Base-by-base conservation (phyloP, 2,888 invertebrate genomes). In the Crematogaster levior region DNA sequence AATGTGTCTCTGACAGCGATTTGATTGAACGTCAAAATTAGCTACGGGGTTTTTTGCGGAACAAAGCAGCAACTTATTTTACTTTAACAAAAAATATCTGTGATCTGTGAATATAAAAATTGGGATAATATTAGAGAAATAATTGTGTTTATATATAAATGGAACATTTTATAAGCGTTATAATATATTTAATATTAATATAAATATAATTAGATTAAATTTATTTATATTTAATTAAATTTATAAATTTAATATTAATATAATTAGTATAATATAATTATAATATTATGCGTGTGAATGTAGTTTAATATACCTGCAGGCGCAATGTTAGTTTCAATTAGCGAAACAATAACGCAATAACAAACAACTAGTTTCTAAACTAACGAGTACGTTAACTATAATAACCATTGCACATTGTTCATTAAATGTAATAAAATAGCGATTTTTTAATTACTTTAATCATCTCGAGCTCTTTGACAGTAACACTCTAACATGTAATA, bases 371-470 rank as follows among this genome's bases (percentile, higher is more conserved):
- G 53, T 15, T 27, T 10, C 40, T 27, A 30, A 56, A 37, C 5
- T 2, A 3, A 40, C 7, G 3, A 40, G 3, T 21, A 10, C 18
- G 9, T 66, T 75, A 40, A n/a, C n/a, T n/a, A 77, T 66, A 12
- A 48, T 56, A 40, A 61, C 1, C 12, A 34, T 61, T 61, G 24
- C 18, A n/a, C n/a, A 37, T 5, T 18, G 21, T 63, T 51, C 37
- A 34, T 51, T 51, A 24, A 75, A 60, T 40, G 9, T 37, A 63
- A 74, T 63, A 51, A 61, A 74, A 63, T 51, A 48, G 63, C 9
- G n/a, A 24, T n/a, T 12, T 9, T 24, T 75, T 74, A 48, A 72
- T 53, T 74, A 63, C 7, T 63, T 24, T 18, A n/a, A 9, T 21
- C 5, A 43, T 10, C 18, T 34, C 15, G 21, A 73, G 7, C 10